phyloP scores from a whole-genome alignment of 30 jellyfish, hydroid and myxozoan genomes.

The Hydra vulgaris region DNA sequence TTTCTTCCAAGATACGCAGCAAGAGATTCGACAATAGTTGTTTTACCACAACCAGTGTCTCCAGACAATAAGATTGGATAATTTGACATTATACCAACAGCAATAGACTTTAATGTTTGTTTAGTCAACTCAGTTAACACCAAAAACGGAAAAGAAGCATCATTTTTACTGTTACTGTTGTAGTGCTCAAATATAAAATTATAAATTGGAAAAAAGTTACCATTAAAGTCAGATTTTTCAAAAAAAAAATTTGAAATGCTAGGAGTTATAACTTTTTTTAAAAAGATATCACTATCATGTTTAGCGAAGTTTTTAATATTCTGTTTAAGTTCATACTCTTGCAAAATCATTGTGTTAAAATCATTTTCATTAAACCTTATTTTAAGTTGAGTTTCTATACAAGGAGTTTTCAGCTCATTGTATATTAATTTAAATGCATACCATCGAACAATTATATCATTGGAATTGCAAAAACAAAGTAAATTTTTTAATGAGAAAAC shows the following conservation, averaged over 20 bases:
- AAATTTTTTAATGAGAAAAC: not conserved
- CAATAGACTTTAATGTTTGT: conserved; percentile 8
- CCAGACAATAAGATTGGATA: conserved; percentile 65
- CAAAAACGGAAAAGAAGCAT: not conserved
- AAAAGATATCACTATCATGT: not conserved
- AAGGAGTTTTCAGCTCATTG: not conserved
- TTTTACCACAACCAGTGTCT: conserved; percentile 76
- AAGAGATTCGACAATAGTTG: conserved; percentile 60
- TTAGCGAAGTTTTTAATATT: not conserved
- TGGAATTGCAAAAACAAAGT: not conserved
- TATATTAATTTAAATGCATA: not conserved
- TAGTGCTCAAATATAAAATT: not conserved
- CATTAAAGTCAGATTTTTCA: not conserved
- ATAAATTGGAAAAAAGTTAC: not conserved
- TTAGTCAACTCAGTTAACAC: conserved; percentile 22
- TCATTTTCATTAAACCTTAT: not conserved
- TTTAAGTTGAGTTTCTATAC: not conserved
- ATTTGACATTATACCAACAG: conserved; percentile 2
- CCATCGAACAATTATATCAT: not conserved
- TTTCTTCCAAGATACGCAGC: conserved; percentile 47
- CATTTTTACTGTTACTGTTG: not conserved
- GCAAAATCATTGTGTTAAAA: not conserved
- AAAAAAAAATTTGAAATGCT: not conserved
- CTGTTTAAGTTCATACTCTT: not conserved
- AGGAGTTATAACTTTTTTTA: not conserved